Evolutionary conservation across 2,797 vertebrate genomes (phyloP), one percentile per base, ranked within the genome.

Genomic region (Siniperca scherzeri): DNA sequence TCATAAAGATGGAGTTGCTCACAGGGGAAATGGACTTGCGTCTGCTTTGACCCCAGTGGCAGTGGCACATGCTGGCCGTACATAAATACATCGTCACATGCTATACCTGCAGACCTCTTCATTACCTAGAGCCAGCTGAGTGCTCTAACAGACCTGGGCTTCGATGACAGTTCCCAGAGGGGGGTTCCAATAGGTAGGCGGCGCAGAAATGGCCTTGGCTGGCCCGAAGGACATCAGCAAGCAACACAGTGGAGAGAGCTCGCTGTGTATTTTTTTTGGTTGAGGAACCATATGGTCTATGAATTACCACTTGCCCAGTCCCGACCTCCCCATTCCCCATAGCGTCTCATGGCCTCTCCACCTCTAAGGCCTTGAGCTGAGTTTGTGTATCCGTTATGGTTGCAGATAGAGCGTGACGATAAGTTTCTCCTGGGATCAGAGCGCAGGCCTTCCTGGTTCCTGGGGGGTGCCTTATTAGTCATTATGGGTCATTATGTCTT

Each of bases 21-120:
- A 21, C 62, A 4, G 8, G 88, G 94, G 86, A 90, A 73, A 78
- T 44, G 57, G 77, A 87, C 87, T 81, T 80, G 83, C 56, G 67
- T 85, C 85, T 80, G 80, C 82, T 84, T 84, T 25, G 80, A 87
- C 90, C 90, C 87, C 80, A 81, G 76, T 65, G 77, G 85, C 86
- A 48, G 78, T 81, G 87, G 81, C 88, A 84, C 87, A 92, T 83
- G 74, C 70, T 87, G 82, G 67, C 81, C 55, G 21, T 77, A 46
- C 90, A 93, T 93, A 93, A 95, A 94, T 93, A 91, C 82, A 91
- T 95, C 91, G 92, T 92, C 91, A 87, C 91, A 81, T 91, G 87
- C 75, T 85, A 19, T 91, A 93, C 88, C 92, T 93, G 89, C 85
- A 91, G 84, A 89, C 84, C 76, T 88, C 89, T 87, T 87, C 81